Conservation (phyloP, 2,888 invertebrate genomes). For the Cerastoderma edule region DNA sequence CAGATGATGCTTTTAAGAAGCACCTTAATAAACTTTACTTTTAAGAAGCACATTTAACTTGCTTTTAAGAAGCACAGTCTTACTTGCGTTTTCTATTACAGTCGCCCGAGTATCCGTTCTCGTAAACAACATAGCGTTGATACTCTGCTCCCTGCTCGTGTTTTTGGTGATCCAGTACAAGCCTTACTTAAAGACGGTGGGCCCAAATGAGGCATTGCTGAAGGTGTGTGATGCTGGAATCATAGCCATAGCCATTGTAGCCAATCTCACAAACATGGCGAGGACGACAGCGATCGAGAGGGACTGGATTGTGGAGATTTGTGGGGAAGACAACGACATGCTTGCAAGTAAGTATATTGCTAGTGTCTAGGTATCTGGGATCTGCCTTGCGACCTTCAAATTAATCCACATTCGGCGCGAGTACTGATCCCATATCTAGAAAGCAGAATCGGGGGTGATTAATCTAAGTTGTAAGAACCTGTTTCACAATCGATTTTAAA, state of each 20-base stretch:
- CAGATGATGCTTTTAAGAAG: too few species aligned
- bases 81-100: slow-evolving; percentile 70
- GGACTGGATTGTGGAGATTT: slow-evolving; percentile 85
- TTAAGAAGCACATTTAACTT: too few species aligned
- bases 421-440: too few species aligned
- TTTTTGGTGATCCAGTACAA: slow-evolving; percentile 73
- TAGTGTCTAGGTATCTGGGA: too few species aligned
- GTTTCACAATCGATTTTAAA: too few species aligned
- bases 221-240: slow-evolving; percentile 72
- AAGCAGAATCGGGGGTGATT: too few species aligned
- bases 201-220: slow-evolving; percentile 49
- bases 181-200: slow-evolving; percentile 42
- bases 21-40: too few species aligned
- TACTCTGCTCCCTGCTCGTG: slow-evolving; percentile 82
- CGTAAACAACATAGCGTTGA: slow-evolving; percentile 84
- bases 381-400: too few species aligned
- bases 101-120: slow-evolving; percentile 83
- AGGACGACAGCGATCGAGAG: slow-evolving; percentile 82
- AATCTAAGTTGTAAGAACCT: too few species aligned
- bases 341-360: slow-evolving; percentile 83
- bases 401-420: too few species aligned
- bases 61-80: too few species aligned
- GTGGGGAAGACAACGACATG: slow-evolving; percentile 78
- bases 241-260: slow-evolving; percentile 82
- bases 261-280: slow-evolving; percentile 82